These are phyloP conservation scores for Eulemur albifrons DNA, from an alignment of 2,797 vertebrate genomes.

Conservation along the genomic window DNA sequence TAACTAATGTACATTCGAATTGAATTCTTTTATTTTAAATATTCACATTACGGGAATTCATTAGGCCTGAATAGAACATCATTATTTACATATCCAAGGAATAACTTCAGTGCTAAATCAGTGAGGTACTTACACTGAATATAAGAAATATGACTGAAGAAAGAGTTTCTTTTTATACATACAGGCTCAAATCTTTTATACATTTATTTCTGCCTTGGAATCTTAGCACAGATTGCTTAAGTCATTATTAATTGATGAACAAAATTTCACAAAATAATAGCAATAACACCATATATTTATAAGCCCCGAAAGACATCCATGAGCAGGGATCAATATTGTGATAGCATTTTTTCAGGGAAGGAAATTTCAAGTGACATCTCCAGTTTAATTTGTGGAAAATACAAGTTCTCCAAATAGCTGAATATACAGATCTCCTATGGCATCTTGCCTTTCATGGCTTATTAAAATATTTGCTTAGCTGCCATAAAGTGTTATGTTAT, in stretches of 20 bases:
- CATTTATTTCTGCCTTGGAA: constrained; percentile 66
- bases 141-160: constrained; percentile 73
- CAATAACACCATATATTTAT: constrained; percentile 59
- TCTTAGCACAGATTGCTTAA: constrained; percentile 48
- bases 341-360: constrained; percentile 43
- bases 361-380: constrained; percentile 68
- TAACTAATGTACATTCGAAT: constrained; percentile 73
- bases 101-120: constrained; percentile 81
- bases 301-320: constrained; percentile 56
- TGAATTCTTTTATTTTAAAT: constrained; percentile 88
- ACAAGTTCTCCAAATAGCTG: constrained; percentile 61
- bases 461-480: constrained; percentile 79
- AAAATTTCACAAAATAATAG: constrained; percentile 73
- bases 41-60: constrained; percentile 84
- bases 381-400: constrained; percentile 73
- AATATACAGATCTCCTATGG: constrained; percentile 73
- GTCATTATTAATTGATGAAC: constrained; percentile 45
- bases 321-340: background rate
- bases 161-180: constrained; percentile 70
- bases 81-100: constrained; percentile 84
- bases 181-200: constrained; percentile 75
- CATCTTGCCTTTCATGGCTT: constrained; percentile 73
- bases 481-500: constrained; percentile 65
- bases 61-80: constrained; percentile 82
- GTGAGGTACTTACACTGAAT: constrained; percentile 75